These are phyloP conservation scores for Cathartes aura DNA, from an alignment of 2,113 vertebrate genomes.

Conservation along the genomic window DNA sequence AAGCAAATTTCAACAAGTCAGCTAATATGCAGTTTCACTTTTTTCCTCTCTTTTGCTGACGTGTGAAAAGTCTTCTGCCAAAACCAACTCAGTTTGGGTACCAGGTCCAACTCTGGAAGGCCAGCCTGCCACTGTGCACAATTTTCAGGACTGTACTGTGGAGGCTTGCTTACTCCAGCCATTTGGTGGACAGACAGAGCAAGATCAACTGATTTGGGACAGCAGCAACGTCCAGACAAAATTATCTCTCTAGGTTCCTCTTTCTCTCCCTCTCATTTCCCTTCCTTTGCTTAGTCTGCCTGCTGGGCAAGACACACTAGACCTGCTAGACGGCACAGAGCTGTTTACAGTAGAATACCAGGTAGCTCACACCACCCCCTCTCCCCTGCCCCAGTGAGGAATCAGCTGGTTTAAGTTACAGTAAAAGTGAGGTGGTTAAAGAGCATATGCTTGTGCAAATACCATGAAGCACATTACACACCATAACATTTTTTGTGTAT, in stretches of 20 bases:
- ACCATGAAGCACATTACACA: background rate
- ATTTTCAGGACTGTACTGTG: background rate
- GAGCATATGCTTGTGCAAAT: background rate
- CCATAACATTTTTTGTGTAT: background rate
- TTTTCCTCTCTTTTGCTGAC: background rate
- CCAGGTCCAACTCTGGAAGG: background rate
- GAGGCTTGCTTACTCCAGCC: background rate
- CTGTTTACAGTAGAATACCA: background rate
- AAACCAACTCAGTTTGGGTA: background rate
- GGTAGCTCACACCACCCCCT: fast-evolving
- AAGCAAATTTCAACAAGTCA: background rate
- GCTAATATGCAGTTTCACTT: background rate
- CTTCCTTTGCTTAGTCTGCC: background rate
- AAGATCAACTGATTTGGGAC: background rate
- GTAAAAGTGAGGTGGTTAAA: background rate
- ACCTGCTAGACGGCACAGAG: background rate
- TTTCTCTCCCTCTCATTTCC: background rate
- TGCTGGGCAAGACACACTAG: background rate
- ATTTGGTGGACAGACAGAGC: background rate
- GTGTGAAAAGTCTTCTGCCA: background rate
- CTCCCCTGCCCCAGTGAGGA: background rate
- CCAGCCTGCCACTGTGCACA: background rate
- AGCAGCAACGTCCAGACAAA: background rate
- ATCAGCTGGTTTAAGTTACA: background rate
- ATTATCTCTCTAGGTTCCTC: background rate